Percentiles rank a stretch among this genome's conserved stretches.
Evolutionary conservation across 2,797 vertebrate genomes (phyloP).

Genomic region (Chrysocyon brachyurus): DNA sequence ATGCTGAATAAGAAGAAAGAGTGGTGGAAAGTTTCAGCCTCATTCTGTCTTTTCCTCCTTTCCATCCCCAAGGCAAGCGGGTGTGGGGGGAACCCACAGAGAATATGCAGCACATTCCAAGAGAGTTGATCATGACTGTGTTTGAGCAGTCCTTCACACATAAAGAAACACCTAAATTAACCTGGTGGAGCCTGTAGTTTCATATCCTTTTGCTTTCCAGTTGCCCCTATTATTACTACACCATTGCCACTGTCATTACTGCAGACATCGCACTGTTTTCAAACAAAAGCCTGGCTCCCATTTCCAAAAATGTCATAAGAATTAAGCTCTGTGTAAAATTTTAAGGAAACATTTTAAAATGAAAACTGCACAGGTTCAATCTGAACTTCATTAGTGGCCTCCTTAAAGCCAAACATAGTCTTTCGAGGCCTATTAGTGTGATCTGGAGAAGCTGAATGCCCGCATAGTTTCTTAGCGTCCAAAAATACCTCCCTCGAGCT

Average conservation of each 20-base stretch:
- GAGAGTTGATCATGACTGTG: background rate
- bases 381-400: conserved; percentile 82
- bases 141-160: conserved; percentile 41
- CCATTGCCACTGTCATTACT: background rate
- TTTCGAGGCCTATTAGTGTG: conserved; percentile 80
- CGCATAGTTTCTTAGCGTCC: conserved; percentile 78
- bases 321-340: conserved; percentile 61
- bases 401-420: conserved; percentile 75
- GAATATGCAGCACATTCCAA: conserved; percentile 59
- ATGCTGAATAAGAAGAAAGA: conserved; percentile 64
- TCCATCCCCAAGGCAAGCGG: conserved; percentile 25
- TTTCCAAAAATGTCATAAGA: conserved; percentile 74
- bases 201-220: background rate
- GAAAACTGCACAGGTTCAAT: conserved; percentile 72
- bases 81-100: background rate
- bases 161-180: background rate
- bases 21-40: conserved; percentile 61
- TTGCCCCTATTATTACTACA: background rate
- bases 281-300: conserved; percentile 65
- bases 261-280: conserved; percentile 48
- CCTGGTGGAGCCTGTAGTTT: background rate
- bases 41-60: conserved; percentile 32
- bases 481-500: conserved; percentile 74
- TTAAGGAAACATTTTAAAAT: conserved; percentile 78
- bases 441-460: conserved; percentile 78